Base-by-base conservation (phyloP, 2,113 vertebrate genomes). In the Rhodinocichla rosea region DNA sequence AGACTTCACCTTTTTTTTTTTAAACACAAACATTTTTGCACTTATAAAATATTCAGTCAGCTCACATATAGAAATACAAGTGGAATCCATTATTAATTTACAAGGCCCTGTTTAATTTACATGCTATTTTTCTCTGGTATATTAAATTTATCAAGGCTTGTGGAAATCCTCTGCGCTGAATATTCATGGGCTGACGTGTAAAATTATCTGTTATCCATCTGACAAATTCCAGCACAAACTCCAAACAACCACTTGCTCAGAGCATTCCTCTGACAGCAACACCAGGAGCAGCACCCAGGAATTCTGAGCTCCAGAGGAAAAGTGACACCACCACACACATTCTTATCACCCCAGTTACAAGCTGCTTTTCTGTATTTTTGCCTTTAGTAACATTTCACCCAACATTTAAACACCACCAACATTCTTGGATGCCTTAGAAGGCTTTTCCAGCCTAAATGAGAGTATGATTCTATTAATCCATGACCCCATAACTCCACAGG, bases 1-100 rank as follows among this genome's bases (percentile, higher is more conserved):
- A 85, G n/a, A 62, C 33, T 69, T 50, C 52, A 76, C 21, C 1
- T 40, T 44, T 44, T 28, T 56, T 60, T 69, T 81, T 59, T 89
- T 40, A 64, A 96, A 80, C 69, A 94, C 85, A 92, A 94, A 78
- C 57, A 88, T 81, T 95, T 97, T 95, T 92, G 80, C 71, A 77
- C 73, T 93, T 71, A 95, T 92, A 64, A 93, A 97, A 96, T 86
- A 94, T 96, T 96, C 83, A 96, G 62, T 73, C 81, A 81, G 68
- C 77, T 95, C 65, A 44, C 74, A 91, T 44, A 65, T 8, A 87
- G 93, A 88, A 93, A 94, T 50, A 86, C 80, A 93, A 95, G 59
- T 33, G 53, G 11, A 83, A 73, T 3, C 78, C 91, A 95, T 97
- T 95, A 97, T 95, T 96, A 91, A 95, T 95, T 90, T 88, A 92